A percentile compares a stretch with the other conserved stretches of the same genome.
Evolutionary conservation across 2,797 vertebrate genomes (phyloP).

Genomic region (Peromyscus eremicus): DNA sequence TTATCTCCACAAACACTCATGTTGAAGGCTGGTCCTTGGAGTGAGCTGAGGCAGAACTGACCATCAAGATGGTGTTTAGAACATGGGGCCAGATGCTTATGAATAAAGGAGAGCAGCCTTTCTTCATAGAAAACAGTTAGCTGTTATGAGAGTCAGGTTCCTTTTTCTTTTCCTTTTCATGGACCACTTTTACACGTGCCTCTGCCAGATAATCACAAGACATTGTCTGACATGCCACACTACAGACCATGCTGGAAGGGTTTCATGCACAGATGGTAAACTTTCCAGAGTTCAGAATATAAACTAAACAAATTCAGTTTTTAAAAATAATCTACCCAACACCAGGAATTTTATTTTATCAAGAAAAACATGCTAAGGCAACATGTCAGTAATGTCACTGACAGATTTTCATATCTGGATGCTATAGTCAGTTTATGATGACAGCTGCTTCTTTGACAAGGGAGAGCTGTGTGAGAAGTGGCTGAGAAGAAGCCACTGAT

Average conservation of each 20-base stretch:
- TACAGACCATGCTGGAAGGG: not conserved
- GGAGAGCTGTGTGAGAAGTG: not conserved
- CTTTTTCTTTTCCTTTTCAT: not conserved
- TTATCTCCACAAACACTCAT: not conserved
- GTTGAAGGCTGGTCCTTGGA: not conserved
- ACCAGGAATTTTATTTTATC: not conserved
- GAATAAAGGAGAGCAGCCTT: not conserved
- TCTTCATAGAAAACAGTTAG: not conserved
- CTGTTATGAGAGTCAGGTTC: not conserved
- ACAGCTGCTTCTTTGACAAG: not conserved
- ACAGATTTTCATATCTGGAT: not conserved
- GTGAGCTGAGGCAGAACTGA: not conserved
- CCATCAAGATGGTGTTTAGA: not conserved
- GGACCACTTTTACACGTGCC: not conserved
- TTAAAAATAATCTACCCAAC: not conserved
- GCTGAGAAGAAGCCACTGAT: not conserved
- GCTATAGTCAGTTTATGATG: not conserved
- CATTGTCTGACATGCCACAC: not conserved
- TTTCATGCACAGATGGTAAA: not conserved
- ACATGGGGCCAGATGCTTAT: not conserved
- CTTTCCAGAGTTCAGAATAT: not conserved
- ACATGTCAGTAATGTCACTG: not conserved
- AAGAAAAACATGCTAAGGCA: not conserved
- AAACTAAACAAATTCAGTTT: not conserved
- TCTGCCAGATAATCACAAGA: not conserved